phyloP scores from a whole-genome alignment of 2,113 vertebrate species.

The Riparia riparia region DNA sequence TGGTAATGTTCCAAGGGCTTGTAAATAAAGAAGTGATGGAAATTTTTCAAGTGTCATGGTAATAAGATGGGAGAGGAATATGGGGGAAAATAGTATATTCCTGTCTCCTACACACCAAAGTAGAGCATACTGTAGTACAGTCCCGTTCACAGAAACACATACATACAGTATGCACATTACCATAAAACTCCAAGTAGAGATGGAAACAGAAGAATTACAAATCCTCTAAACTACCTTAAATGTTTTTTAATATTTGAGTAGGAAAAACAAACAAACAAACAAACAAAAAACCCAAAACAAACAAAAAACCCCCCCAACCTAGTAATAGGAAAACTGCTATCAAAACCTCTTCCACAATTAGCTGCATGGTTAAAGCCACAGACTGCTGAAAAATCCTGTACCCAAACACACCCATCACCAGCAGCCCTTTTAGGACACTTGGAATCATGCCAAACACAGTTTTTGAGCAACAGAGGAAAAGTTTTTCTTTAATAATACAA shows the following conservation, averaged over 20 bases:
- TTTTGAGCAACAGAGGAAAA: background rate
- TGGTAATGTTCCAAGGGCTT: background rate
- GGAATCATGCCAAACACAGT: background rate
- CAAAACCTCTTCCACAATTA: background rate
- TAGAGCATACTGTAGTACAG: accelerated
- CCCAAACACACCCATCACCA: background rate
- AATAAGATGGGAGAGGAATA: background rate
- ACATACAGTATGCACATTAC: accelerated
- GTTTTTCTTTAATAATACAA: background rate
- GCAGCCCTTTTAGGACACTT: background rate
- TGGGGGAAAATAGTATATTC: accelerated
- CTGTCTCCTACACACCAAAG: background rate
- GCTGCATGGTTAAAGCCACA: background rate
- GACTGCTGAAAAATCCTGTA: background rate
- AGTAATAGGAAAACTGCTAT: background rate
- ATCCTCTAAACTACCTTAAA: background rate
- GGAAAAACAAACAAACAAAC: background rate
- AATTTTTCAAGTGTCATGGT: background rate
- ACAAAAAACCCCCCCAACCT: too few species aligned
- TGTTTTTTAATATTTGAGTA: background rate
- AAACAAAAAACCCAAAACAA: too few species aligned
- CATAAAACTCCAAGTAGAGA: background rate
- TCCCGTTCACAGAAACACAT: background rate
- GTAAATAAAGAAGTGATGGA: background rate
- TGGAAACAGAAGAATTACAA: background rate